phyloP scores from a whole-genome alignment of 2,113 vertebrate genomes.

The Tachycineta bicolor region DNA sequence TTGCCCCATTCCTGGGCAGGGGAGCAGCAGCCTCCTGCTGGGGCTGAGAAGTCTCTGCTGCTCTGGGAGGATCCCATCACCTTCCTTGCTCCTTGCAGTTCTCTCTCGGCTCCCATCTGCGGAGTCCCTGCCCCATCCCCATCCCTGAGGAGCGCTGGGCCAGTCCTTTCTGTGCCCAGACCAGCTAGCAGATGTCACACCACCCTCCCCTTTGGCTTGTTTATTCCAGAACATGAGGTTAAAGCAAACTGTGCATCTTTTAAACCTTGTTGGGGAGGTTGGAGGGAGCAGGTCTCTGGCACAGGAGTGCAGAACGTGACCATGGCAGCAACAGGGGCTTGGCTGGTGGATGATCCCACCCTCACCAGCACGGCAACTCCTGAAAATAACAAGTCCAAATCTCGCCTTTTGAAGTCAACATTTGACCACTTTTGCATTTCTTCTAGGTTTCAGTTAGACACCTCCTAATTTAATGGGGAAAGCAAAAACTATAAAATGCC shows the following conservation, averaged over 20 bases:
- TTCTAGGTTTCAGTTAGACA: conserved; percentile 75
- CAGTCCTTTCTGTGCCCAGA: not conserved
- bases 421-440: conserved; percentile 82
- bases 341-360: not conserved
- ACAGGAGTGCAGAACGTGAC: not conserved
- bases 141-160: not conserved
- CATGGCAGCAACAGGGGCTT: not conserved
- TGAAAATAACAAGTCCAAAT: not conserved
- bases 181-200: not conserved
- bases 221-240: not conserved
- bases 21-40: not conserved
- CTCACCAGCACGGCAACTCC: not conserved
- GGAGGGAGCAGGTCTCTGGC: not conserved
- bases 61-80: too few relatives aligned
- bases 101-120: not conserved
- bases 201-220: not conserved
- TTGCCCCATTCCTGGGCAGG: not conserved
- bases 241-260: not conserved
- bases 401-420: conserved; percentile 54
- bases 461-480: conserved; percentile 73
- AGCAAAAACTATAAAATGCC: conserved; percentile 72
- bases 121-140: not conserved
- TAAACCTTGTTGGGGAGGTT: not conserved
- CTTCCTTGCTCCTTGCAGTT: not conserved
- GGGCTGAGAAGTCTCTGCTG: not conserved